Evolutionary conservation across 2,797 vertebrate species (phyloP), one percentile per base, ranked within the genome.

Genomic region (Acanthurus lineatus): DNA sequence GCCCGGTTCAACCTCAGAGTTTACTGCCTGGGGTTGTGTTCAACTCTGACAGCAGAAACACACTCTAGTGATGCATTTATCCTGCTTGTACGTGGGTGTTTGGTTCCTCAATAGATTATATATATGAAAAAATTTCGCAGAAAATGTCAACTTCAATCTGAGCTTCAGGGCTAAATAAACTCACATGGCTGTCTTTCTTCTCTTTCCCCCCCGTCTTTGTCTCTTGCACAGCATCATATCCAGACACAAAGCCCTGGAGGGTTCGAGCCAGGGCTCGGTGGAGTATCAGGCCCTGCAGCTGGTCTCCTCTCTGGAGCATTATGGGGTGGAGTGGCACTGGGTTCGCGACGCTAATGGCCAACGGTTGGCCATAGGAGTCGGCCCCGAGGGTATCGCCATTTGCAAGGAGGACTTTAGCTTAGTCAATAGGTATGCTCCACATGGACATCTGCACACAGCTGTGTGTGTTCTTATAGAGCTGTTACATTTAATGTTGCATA

Each of bases 301-400:
- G 59, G 95, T 96, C 40, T 97, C 98, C 0, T 92, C 96, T 0
- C 92, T 98, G 91, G 97, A 99, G 84, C 97, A 98, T 85, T 99
- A 99, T 2, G 98, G 98, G 1, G 96, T 99, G 17, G 98, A 99
- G 86, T 99, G 98, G 98, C 98, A 99, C 87, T 96, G 97, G 8
- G 97, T 95, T 20, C 95, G 97, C 44, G 97, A 99, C 0, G 96
- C 96, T 0, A 96, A 97, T 22, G 96, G 95, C 9, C 97, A 97
- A 78, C 96, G 96, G 52, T 86, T 97, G 72, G 96, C 97, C 20
- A 96, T 99, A 11, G 98, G 98, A 9, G 96, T 99, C 0, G 98
- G 98, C 1, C 98, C 98, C 0, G 98, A 99, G 67, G 98, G 98
- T 16, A 97, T 99, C 53, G 96, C 97, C 7, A 84, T 99, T 78